Percentiles rank a stretch among this genome's conserved stretches.
phyloP scores from a whole-genome alignment of 2,888 invertebrate species.

The Chrysotoxum bicinctum region DNA sequence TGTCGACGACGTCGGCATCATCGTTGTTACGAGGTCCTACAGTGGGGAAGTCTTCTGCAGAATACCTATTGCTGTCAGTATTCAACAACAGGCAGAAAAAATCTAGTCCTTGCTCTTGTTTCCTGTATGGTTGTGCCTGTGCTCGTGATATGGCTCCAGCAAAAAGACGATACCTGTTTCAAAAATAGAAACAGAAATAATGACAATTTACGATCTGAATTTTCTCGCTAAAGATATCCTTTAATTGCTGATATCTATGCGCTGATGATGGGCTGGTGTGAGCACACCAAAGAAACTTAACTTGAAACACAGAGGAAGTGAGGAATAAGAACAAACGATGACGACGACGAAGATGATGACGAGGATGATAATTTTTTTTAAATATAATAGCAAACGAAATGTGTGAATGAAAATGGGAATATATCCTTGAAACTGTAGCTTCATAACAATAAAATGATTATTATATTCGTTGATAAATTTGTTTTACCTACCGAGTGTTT shows the following conservation, averaged over 20 bases:
- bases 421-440: constrained; percentile 43
- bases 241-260: constrained; percentile 56
- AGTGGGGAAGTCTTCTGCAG: constrained; percentile 8
- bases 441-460: constrained; percentile 28
- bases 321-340: constrained; percentile 10
- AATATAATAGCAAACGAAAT: not conserved
- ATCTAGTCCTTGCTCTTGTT: constrained; percentile 48
- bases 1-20: not conserved
- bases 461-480: constrained; percentile 43
- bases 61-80: constrained; percentile 48
- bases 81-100: not conserved
- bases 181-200: constrained; percentile 15
- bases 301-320: constrained; percentile 6
- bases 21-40: not conserved
- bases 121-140: constrained; percentile 30
- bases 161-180: constrained; percentile 15
- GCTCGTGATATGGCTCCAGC: not conserved
- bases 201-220: constrained; percentile 63
- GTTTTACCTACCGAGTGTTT: constrained; percentile 15
- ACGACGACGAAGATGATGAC: not conserved
- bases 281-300: not conserved
- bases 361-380: not conserved
- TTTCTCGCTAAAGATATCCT: constrained; percentile 44
- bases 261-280: not conserved
- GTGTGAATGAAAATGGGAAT: not conserved